Conservation (phyloP, 2,797 vertebrate species). For the Microcaecilia unicolor region DNA sequence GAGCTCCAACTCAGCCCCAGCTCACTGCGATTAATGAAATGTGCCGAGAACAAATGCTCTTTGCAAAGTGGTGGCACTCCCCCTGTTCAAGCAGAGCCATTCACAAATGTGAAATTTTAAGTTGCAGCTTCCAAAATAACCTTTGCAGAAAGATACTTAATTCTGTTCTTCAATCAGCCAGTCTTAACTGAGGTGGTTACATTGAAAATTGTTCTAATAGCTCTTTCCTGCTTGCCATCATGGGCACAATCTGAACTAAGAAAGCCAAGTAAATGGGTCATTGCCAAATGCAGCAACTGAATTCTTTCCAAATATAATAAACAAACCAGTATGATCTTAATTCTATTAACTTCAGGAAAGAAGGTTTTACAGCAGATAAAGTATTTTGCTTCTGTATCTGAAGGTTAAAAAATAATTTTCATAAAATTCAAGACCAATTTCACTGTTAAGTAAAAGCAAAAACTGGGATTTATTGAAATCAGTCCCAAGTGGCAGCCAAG, state of each 20-base stretch:
- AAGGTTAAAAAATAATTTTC: slow-evolving; percentile 92
- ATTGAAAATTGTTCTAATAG: slow-evolving; percentile 38
- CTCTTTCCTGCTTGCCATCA: no score
- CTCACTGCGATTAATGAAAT: slow-evolving; percentile 22
- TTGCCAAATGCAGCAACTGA: slow-evolving; percentile 55
- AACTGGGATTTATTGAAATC: slow-evolving; percentile 74
- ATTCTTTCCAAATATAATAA: slow-evolving; percentile 59
- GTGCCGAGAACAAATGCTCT: no score
- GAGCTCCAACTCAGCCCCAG: slow-evolving; percentile 31
- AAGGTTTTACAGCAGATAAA: slow-evolving; percentile 69
- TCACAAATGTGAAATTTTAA: slow-evolving; percentile 37
- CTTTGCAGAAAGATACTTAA: slow-evolving; percentile 22
- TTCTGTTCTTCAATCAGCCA: slow-evolving; percentile 40
- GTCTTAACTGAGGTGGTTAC: slow-evolving; percentile 40
- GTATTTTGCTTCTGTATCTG: slow-evolving; percentile 77
- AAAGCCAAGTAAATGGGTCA: slow-evolving; percentile 71
- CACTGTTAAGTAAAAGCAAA: slow-evolving; percentile 84
- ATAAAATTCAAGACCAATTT: slow-evolving; percentile 98
- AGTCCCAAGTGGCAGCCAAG: slow-evolving; percentile 66
- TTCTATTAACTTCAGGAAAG: slow-evolving; percentile 58
- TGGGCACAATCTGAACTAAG: slow-evolving; percentile 59
- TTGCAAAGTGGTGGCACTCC: no score
- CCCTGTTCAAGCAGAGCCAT: no score
- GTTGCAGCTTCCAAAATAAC: slow-evolving; percentile 37
- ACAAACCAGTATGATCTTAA: slow-evolving; percentile 61